Evolutionary conservation across 1,140 invertebrate genomes (phyloP).

Genomic region (Centruroides vittatus): DNA sequence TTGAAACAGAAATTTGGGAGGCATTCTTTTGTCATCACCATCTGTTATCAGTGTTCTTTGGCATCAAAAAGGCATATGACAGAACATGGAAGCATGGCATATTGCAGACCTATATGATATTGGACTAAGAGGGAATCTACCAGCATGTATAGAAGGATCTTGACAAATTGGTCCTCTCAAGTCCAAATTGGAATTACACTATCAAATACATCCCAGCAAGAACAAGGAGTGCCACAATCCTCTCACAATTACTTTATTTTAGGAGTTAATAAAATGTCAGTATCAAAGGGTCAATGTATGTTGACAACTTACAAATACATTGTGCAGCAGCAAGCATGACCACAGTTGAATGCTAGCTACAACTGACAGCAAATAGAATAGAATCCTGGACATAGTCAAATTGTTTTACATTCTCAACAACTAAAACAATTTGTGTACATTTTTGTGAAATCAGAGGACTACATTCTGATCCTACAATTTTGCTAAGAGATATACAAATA

Average conservation of each 20-base stretch:
- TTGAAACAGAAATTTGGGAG: conserved; percentile 16
- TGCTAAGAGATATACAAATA: too few species aligned
- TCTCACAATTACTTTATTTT: too few species aligned
- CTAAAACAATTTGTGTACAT: too few species aligned
- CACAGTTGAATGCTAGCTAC: background rate
- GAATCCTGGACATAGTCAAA: background rate
- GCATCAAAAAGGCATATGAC: conserved; percentile 31
- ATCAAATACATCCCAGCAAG: background rate
- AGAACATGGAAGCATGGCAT: conserved; percentile 26
- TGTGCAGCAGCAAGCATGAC: background rate
- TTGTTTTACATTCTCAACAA: background rate
- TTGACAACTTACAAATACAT: background rate
- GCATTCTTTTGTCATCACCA: conserved; percentile 21
- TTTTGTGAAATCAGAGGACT: too few species aligned
- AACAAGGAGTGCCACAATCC: conserved; percentile 1
- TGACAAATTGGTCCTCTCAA: background rate
- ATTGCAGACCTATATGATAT: conserved; percentile 21
- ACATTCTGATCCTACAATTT: too few species aligned
- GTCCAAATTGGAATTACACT: background rate
- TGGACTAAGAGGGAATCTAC: background rate
- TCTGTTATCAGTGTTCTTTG: conserved; percentile 25
- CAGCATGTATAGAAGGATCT: background rate
- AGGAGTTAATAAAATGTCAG: background rate
- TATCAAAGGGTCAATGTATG: background rate
- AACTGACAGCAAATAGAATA: background rate